Conservation (phyloP, 2,113 vertebrate genomes). For the Heterochromis multidens region DNA sequence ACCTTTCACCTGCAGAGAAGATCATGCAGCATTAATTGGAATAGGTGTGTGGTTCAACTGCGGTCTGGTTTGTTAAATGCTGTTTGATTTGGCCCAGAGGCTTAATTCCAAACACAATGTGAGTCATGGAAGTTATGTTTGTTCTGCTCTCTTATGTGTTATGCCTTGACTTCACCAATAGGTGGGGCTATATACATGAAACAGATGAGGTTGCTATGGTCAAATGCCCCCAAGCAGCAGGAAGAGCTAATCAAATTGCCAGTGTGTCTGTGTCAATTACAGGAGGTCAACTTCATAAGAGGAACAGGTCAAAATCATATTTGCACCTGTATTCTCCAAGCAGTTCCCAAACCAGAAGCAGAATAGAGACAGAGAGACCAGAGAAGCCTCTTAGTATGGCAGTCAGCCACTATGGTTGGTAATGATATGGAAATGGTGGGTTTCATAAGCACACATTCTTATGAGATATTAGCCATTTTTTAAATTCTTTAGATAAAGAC, state of each 20-base stretch:
- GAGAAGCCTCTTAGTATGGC: slow-evolving; percentile 18
- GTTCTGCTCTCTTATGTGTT: slow-evolving; percentile 4
- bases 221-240: slow-evolving; percentile 59
- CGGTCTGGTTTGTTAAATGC: slow-evolving; percentile 13
- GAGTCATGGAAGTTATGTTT: slow-evolving; percentile 8
- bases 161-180: slow-evolving; percentile 52
- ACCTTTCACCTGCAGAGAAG: not conserved
- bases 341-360: slow-evolving; percentile 29
- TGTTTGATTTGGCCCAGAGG: slow-evolving; percentile 29
- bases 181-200: slow-evolving; percentile 75
- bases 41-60: not conserved
- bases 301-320: slow-evolving; percentile 61
- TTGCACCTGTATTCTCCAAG: slow-evolving; percentile 60
- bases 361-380: slow-evolving; percentile 3
- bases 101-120: slow-evolving; percentile 22
- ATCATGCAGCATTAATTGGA: not conserved
- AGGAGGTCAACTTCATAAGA: slow-evolving; percentile 69
- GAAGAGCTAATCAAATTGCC: slow-evolving; percentile 68
- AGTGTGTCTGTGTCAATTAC: slow-evolving; percentile 72
- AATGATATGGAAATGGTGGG: slow-evolving; percentile 62
- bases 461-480: slow-evolving; percentile 62
- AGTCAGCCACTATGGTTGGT: slow-evolving; percentile 39
- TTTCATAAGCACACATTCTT: slow-evolving; percentile 62
- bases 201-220: slow-evolving; percentile 39
- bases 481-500: slow-evolving; percentile 62